Evolutionary conservation across 2,888 invertebrate genomes (phyloP).

Genomic region (Andrena flavipes): DNA sequence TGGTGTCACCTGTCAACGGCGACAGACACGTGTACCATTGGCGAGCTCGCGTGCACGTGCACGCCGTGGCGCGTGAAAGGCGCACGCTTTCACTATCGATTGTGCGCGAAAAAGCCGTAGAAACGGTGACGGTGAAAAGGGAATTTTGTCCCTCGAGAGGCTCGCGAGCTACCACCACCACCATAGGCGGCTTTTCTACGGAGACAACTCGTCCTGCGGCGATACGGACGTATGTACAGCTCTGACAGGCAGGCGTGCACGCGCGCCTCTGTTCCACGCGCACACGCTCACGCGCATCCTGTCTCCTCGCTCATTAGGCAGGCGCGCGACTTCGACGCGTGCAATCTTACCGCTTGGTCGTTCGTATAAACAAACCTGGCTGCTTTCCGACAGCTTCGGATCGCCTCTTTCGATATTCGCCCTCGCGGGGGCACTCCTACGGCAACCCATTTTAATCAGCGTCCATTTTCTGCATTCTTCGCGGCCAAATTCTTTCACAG

Average conservation of each 20-base stretch:
- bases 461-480: too few species aligned
- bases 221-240: conserved; percentile 56
- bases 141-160: conserved; percentile 7
- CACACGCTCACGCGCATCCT: conserved; percentile 57
- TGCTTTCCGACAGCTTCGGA: background rate
- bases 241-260: conserved; percentile 67
- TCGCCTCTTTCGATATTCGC: too few species aligned
- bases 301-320: conserved; percentile 24
- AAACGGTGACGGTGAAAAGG: background rate
- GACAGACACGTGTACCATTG: conserved; percentile 51
- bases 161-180: conserved; percentile 49
- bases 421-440: too few species aligned
- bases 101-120: conserved; percentile 32
- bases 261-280: conserved; percentile 65
- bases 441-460: too few species aligned
- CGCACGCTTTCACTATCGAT: conserved; percentile 49
- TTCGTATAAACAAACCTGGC: conserved; percentile 16
- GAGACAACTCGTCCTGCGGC: conserved; percentile 67
- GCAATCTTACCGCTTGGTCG: conserved; percentile 21
- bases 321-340: conserved; percentile 45
- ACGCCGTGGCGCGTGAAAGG: conserved; percentile 16
- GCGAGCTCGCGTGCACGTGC: conserved; percentile 52
- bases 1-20: conserved; percentile 34
- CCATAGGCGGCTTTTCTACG: conserved; percentile 63
- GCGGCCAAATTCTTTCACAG: too few species aligned